A percentile compares a stretch with the other conserved stretches of the same genome.
phyloP scores from a whole-genome alignment of 2,888 invertebrate species.

The Microplitis deprimator region DNA sequence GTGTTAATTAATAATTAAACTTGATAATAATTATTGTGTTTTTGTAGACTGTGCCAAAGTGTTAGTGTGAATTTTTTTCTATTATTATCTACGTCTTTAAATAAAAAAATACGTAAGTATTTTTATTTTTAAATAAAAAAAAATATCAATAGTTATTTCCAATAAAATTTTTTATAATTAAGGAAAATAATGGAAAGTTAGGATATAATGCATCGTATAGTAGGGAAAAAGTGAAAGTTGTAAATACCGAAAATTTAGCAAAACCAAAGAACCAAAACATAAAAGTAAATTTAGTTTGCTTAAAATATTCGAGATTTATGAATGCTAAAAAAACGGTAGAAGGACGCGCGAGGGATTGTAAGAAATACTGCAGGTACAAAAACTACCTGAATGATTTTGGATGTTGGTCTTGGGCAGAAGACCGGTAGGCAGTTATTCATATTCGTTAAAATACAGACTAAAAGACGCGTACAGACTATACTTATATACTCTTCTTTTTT shows the following conservation, averaged over 20 bases:
- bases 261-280: neutral
- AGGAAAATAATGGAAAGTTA: neutral
- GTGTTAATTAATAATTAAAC: neutral
- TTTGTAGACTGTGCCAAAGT: constrained; percentile 17
- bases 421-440: constrained; percentile 27
- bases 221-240: neutral
- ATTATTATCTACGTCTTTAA: neutral
- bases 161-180: neutral
- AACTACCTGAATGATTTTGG: constrained; percentile 33
- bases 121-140: neutral
- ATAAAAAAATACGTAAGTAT: neutral
- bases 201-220: neutral
- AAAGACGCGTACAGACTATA: constrained; percentile 6
- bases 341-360: constrained; percentile 22
- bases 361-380: constrained; percentile 31
- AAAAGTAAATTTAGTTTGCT: neutral
- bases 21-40: neutral
- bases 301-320: neutral
- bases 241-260: neutral
- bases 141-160: neutral
- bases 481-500: constrained; percentile 5
- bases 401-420: constrained; percentile 20
- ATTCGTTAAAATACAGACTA: constrained; percentile 11
- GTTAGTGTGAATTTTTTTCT: constrained; percentile 3
- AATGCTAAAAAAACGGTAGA: constrained; percentile 14